Percentiles rank a stretch among this genome's conserved stretches.
Conservation (phyloP, 92 coral and sea anemone genomes). For the Parazoanthus swiftii region DNA sequence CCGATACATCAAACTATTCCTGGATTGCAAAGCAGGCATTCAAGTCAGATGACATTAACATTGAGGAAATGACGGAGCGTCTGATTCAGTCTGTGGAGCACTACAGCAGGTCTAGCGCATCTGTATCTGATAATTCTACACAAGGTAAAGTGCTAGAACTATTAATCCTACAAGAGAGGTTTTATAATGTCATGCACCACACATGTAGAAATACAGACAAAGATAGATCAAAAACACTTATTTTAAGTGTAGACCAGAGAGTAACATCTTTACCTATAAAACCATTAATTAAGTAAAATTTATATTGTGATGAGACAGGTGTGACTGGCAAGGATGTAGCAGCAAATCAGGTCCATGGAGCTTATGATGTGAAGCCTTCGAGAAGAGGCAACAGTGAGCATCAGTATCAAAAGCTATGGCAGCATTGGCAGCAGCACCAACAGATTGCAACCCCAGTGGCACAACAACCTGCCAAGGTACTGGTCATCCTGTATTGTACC, state of each 20-base stretch:
- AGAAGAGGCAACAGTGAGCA: slow-evolving; percentile 81
- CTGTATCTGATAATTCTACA: slow-evolving; percentile 40
- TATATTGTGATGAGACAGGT: not conserved
- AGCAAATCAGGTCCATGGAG: not conserved
- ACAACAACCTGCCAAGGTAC: slow-evolving; percentile 44
- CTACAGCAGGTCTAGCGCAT: slow-evolving; percentile 51
- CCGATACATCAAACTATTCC: slow-evolving; percentile 70
- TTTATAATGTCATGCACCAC: no score
- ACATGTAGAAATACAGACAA: no score
- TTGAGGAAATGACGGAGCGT: slow-evolving; percentile 73
- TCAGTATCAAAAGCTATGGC: slow-evolving; percentile 96
- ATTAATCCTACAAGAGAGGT: not conserved
- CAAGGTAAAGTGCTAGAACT: not conserved
- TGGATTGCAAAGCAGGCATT: slow-evolving; percentile 89
- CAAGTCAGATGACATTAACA: slow-evolving; percentile 61
- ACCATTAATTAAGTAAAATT: not conserved
- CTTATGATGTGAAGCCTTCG: slow-evolving; percentile 36
- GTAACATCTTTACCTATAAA: no score
- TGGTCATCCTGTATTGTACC: no score
- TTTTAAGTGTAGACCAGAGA: no score
- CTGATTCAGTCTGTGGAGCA: slow-evolving; percentile 72
- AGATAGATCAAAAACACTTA: no score
- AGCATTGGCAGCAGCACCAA: slow-evolving; percentile 97
- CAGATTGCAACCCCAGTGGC: slow-evolving; percentile 57
- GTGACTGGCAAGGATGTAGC: not conserved